Percentiles rank a stretch among this genome's conserved stretches.
phyloP scores from a whole-genome alignment of 2,888 invertebrate genomes.

The Drosophila hamatofila region DNA sequence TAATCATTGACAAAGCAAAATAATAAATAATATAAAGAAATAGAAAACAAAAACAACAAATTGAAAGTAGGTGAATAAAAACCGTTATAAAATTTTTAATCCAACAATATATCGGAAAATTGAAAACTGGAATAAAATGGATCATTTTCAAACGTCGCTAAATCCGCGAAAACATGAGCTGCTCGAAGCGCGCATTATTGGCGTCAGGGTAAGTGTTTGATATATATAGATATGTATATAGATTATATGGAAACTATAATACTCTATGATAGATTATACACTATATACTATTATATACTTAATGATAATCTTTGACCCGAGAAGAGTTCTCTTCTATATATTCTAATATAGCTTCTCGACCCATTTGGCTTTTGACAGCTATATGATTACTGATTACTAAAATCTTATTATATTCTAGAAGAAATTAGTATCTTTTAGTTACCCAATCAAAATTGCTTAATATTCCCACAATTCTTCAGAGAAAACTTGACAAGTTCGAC shows the following conservation, averaged over 20 bases:
- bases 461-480: too few relatives aligned
- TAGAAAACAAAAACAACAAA: neutral
- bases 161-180: conserved; percentile 99
- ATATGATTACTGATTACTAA: too few relatives aligned
- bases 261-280: neutral
- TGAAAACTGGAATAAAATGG: conserved; percentile 87
- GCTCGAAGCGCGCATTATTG: conserved; percentile 98
- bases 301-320: too few relatives aligned
- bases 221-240: neutral
- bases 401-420: too few relatives aligned
- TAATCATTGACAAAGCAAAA: conserved; percentile 17
- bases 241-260: neutral
- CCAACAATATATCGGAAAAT: neutral
- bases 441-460: too few relatives aligned
- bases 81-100: neutral
- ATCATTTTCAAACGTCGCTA: conserved; percentile 97
- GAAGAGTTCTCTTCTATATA: too few relatives aligned
- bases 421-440: too few relatives aligned
- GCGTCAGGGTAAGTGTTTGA: conserved; percentile 93
- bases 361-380: too few relatives aligned
- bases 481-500: too few relatives aligned
- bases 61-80: neutral
- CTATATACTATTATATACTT: too few relatives aligned
- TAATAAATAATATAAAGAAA: conserved; percentile 13
- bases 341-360: too few relatives aligned